Evolutionary conservation across 1,140 invertebrate species (phyloP).

Genomic region (Whitmania pigra): DNA sequence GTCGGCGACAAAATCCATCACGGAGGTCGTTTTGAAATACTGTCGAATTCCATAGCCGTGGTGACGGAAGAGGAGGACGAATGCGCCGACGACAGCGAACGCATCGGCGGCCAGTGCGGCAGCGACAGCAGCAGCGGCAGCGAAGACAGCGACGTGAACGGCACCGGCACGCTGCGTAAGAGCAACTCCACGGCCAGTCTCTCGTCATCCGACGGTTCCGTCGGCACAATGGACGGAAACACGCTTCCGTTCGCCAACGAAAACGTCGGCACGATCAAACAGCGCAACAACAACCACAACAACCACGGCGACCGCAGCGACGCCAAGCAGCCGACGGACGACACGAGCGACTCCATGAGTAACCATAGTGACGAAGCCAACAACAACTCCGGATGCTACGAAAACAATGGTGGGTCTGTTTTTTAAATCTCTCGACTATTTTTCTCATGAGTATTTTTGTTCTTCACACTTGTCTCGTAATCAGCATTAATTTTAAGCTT

Average conservation of each 20-base stretch:
- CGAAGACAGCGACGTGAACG: constrained; percentile 6
- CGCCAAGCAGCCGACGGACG: not conserved
- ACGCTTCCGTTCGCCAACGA: constrained; percentile 96
- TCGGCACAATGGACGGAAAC: constrained; percentile 72
- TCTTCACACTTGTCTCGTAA: too few relatives aligned
- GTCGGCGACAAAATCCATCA: constrained; percentile 4
- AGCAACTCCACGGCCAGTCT: constrained; percentile 33
- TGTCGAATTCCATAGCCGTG: not conserved
- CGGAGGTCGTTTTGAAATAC: not conserved
- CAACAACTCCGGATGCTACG: not conserved
- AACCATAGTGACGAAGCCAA: not conserved
- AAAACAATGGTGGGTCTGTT: too few relatives aligned
- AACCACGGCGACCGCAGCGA: constrained; percentile 4
- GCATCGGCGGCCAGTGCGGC: not conserved
- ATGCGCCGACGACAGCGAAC: not conserved
- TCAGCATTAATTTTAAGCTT: too few relatives aligned
- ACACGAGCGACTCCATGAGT: not conserved
- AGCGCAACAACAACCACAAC: constrained; percentile 41
- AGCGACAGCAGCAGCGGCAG: constrained; percentile 12
- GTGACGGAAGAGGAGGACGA: not conserved
- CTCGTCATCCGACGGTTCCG: constrained; percentile 57
- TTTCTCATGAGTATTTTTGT: too few relatives aligned
- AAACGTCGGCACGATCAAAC: constrained; percentile 92
- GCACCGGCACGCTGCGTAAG: constrained; percentile 10
- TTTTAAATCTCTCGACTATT: too few relatives aligned